Evolutionary conservation across 2,888 invertebrate species (phyloP), one percentile per base, ranked within the genome.

Genomic region (Latheticus oryzae): DNA sequence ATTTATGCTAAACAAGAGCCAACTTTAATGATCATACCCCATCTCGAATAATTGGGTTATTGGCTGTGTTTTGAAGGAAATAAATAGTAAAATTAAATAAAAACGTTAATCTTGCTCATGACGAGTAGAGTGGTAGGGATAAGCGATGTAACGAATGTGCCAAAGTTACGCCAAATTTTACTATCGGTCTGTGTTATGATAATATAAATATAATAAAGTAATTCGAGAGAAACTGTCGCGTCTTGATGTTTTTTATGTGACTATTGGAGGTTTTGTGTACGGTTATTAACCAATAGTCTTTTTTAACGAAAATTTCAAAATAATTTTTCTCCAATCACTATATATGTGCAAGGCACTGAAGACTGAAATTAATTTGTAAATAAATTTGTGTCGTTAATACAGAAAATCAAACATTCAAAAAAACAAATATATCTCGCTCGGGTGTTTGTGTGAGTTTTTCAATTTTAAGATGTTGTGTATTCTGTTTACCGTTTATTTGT

Each of bases 321-420:
- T 40, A 4, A 37, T 17, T 16, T 37, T 40, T 33, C 19, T 48
- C 38, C 28, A 51, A 51, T 51, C 51, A 47, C 42, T 43, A 33
- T 43, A 24, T 59, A 64, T 63, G 60, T 64, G 58, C 53, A 66
- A 64, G 65, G 59, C 65, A 56, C 63, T 12, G 67, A 71, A 71
- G 69, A 71, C 69, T 71, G 70, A 61, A 53, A 54, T 54, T 33
- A 51, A 35, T 53, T 35, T 51, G 51, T 51, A 51, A 11, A 51
- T 51, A 51, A n/a, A 51, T 51, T 33, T 51, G 38, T 51, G 51
- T 38, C 51, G 51, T 24, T 35, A 35, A 35, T 23, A 48, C 33
- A 40, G 16, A 50, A 40, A 51, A 51, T 51, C 51, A 51, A 51
- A 51, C 40, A 45, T 43, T 43, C 8, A 43, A 43, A 13, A 17